Base-by-base conservation (phyloP, 2,888 invertebrate species). In the Oscheius sp. region DNA sequence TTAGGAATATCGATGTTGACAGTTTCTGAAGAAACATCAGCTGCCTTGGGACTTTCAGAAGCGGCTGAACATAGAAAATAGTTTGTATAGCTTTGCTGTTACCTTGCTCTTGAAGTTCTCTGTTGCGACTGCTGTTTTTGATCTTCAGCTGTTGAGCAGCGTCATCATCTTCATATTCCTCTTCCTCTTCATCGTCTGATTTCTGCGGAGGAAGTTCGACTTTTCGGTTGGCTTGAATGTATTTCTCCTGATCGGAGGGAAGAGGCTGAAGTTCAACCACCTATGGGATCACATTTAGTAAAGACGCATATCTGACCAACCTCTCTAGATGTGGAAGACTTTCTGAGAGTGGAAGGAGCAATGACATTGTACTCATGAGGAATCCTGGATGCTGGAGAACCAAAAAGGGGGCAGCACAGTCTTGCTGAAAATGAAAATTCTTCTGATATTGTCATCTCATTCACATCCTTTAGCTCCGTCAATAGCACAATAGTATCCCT, bases 401-500 rank as follows among this genome's bases (percentile, higher is more conserved):
- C 79, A 70, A 78, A 79, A 25, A 87, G 56, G 25, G 86, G 81
- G 64, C 87, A 87, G 72, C 87, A 87, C 23, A 87, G 78, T 46
- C 87, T 82, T 7, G 84, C 81, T 81, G 21, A 61, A 71, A 35
- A 41, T 25, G 9, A 35, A 9, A 9, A 35, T 6, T 9, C 3
- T 6, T 35, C 35, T 46, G 64, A 64, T 46, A 5, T 23, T 12
- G 46, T 2, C 7, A 21, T 12, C 2, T 12, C n/a, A 74, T 76
- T 70, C 56, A 82, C 80, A 77, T 71, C 76, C 77, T 58, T 73
- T 74, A 3, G 75, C 79, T 13, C 75, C 68, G 69, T 88, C 86
- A 72, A 88, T 88, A 13, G 87, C 84, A 58, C 88, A 88, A 75
- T 88, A 88, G 77, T 81, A 86, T 72, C 87, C 86, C 46, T 72